Evolutionary conservation across 2,797 vertebrate genomes (phyloP), one percentile per base, ranked within the genome.

Genomic region (Helostoma temminkii): DNA sequence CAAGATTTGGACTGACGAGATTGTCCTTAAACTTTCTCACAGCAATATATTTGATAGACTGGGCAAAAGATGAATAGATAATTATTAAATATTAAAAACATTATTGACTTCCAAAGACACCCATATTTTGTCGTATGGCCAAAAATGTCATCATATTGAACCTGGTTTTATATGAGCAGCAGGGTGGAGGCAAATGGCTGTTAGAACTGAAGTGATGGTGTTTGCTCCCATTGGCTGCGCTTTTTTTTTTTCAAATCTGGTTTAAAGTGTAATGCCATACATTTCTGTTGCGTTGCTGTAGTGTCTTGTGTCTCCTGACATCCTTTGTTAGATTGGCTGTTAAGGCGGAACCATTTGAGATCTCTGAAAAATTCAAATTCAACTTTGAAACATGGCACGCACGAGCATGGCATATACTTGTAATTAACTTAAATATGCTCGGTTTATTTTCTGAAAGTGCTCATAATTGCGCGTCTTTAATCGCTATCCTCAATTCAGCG

Each of bases 101-200:
- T 12, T 11, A 39, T 18, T 39, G 7, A 19, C 11, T 9, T 63
- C 9, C 5, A 54, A 7, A 43, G 19, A 15, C 2, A 19, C 32
- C 9, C 4, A 4, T 53, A 22, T 24, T 57, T 66, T 47, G 5
- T 48, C 7, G 42, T 61, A 55, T 47, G 25, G 43, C 11, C 28
- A 28, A 41, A 30, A 28, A 18, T 18, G 21, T 39, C 18, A 0
- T 3, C 18, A 21, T 46, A 28, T 36, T 63, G 10, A 1, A 16
- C 14, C 30, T 58, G 0, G 32, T 46, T 56, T 32, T 10, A 32
- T 11, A 32, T 10, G 60, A 43, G n/a, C 41, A 67, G 50, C 1
- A 68, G 85, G 89, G 82, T 61, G 88, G 77, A 66, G 80, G 73
- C 76, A 74, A 19, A 15, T 22, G 48, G 22, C 15, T 15, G 42